Evolutionary conservation across 1,140 invertebrate genomes (phyloP).

Genomic region (Cardiocondyla obscurior): DNA sequence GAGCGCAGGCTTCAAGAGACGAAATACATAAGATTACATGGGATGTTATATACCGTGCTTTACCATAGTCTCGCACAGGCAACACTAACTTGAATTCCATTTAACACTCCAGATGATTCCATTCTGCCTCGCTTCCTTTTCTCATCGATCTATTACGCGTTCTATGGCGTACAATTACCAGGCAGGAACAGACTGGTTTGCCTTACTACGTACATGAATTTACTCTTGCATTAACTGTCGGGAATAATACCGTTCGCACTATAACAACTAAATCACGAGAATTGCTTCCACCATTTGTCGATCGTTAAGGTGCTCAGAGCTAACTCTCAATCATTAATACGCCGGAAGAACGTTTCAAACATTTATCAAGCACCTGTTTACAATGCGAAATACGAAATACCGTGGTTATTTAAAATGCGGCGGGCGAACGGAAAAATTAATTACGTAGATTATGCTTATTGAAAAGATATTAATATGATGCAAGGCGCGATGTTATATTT

Average conservation of each 20-base stretch:
- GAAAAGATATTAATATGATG: background rate
- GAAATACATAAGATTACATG: conserved; percentile 54
- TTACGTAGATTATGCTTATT: conserved; percentile 17
- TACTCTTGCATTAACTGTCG: conserved; percentile 55
- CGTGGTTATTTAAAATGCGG: background rate
- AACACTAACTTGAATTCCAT: conserved; percentile 57
- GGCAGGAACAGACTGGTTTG: conserved; percentile 48
- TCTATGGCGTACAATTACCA: conserved; percentile 53
- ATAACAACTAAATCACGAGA: conserved; percentile 55
- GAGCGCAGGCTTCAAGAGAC: background rate
- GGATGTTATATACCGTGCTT: conserved; percentile 24
- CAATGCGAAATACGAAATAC: background rate
- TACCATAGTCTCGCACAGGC: conserved; percentile 13
- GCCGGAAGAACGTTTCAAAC: conserved; percentile 30
- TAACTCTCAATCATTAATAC: conserved; percentile 50
- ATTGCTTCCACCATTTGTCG: conserved; percentile 53
- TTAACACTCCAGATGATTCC: conserved; percentile 52
- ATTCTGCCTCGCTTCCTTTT: conserved; percentile 48
- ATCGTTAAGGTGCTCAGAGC: conserved; percentile 47
- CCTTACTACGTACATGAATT: conserved; percentile 50
- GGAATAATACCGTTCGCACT: conserved; percentile 46
- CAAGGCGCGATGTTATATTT: background rate
- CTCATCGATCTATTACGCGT: conserved; percentile 56
- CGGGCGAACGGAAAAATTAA: background rate
- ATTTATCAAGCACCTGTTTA: conserved; percentile 39